Percentiles rank a stretch among this genome's conserved stretches.
Conservation (phyloP, 53 echinoderm and acorn worm genomes). For the Arbacia lixula region DNA sequence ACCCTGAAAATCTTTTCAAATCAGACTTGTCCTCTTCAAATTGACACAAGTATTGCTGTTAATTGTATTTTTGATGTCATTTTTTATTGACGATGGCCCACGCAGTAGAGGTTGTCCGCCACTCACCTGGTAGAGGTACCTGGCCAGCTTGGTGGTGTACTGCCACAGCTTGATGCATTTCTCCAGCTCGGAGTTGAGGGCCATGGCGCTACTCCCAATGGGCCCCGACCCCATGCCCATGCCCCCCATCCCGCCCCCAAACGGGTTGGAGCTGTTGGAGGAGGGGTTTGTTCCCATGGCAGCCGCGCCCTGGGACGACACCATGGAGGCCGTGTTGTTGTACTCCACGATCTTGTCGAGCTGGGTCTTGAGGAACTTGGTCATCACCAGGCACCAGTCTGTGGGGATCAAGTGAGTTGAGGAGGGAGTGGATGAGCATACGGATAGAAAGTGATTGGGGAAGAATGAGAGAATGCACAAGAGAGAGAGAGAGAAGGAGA, state of each 20-base stretch:
- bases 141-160: conserved; percentile 88
- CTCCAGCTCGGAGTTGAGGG: conserved; percentile 75
- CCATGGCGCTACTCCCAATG: conserved; percentile 3
- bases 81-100: too few relatives aligned
- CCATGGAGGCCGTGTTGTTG: conserved; percentile 68
- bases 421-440: too few relatives aligned
- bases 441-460: too few relatives aligned
- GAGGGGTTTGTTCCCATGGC: conserved; percentile 22
- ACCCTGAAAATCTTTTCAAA: too few relatives aligned
- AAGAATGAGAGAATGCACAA: too few relatives aligned
- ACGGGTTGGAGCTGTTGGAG: not conserved
- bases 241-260: not conserved
- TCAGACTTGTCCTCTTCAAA: too few relatives aligned
- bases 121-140: conserved; percentile 95
- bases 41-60: too few relatives aligned
- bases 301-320: conserved; percentile 27
- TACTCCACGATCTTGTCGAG: conserved; percentile 83
- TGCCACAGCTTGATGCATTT: conserved; percentile 93
- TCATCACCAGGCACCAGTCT: conserved; percentile 93
- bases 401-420: too few relatives aligned
- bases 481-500: too few relatives aligned
- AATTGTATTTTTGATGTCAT: too few relatives aligned
- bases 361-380: conserved; percentile 90
- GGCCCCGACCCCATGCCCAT: conserved; percentile 50
- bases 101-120: not conserved